phyloP scores from a whole-genome alignment of 2,113 vertebrate species.

The Microtus ochrogaster region DNA sequence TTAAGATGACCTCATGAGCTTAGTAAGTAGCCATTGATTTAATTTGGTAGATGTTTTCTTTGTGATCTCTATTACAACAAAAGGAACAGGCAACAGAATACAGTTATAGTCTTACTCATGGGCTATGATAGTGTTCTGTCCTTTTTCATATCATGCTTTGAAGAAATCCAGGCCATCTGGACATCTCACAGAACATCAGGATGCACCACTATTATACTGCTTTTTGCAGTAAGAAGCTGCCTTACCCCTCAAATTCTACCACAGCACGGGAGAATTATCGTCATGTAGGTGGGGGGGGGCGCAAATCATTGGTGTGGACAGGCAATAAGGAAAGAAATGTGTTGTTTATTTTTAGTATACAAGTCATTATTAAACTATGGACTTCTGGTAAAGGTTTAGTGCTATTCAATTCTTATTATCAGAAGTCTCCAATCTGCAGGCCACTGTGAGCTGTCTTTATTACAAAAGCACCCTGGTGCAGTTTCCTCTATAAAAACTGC shows the following conservation, averaged over 20 bases:
- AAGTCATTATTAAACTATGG: background rate
- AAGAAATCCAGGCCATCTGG: constrained; percentile 37
- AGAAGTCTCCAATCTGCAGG: background rate
- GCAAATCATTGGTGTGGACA: background rate
- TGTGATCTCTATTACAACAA: constrained; percentile 41
- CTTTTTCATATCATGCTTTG: constrained; percentile 23
- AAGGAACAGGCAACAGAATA: constrained; percentile 22
- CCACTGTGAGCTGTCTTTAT: background rate
- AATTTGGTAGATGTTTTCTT: constrained; percentile 40
- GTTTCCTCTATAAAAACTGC: background rate
- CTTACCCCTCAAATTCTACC: background rate
- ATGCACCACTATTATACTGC: background rate
- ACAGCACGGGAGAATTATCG: background rate
- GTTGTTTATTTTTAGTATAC: background rate
- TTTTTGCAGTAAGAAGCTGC: background rate
- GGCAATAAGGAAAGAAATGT: background rate
- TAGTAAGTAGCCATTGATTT: background rate
- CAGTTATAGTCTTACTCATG: constrained; percentile 29
- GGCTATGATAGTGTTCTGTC: background rate
- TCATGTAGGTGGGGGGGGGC: background rate
- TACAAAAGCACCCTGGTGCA: background rate
- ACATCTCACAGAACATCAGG: background rate
- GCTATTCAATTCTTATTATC: constrained; percentile 1
- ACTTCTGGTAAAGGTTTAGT: background rate
- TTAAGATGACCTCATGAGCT: background rate